Conservation (phyloP, 2,113 vertebrate species). For the Porphyrio hochstetteri region DNA sequence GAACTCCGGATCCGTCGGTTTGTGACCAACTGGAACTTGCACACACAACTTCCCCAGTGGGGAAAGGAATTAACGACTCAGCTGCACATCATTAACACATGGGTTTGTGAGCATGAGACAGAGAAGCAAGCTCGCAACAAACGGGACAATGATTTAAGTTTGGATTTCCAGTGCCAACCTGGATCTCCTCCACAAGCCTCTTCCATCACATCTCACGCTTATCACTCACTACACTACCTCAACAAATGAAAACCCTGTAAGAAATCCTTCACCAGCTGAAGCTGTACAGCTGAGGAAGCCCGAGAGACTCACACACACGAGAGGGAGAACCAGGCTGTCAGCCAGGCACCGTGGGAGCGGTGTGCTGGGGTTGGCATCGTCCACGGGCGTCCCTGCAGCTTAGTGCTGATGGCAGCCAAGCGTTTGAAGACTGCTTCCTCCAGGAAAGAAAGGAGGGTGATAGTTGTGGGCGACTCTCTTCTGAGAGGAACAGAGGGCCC, state of each 20-base stretch:
- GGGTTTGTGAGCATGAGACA: neutral
- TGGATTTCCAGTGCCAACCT: neutral
- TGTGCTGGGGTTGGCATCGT: neutral
- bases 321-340: neutral
- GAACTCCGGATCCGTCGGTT: neutral
- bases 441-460: too few species aligned
- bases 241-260: neutral
- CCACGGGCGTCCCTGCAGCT: neutral
- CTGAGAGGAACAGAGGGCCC: too few species aligned
- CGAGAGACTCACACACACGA: neutral
- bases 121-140: neutral
- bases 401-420: neutral
- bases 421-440: too few species aligned
- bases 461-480: too few species aligned
- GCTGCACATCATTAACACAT: neutral
- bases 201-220: neutral
- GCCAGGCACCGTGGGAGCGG: neutral
- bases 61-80: neutral
- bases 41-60: neutral
- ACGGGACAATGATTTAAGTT: neutral
- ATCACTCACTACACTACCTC: neutral
- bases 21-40: neutral
- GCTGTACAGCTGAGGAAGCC: neutral
- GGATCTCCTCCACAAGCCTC: neutral
- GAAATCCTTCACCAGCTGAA: neutral